Evolutionary conservation across 1,140 invertebrate species (phyloP).

Genomic region (Pantala flavescens): DNA sequence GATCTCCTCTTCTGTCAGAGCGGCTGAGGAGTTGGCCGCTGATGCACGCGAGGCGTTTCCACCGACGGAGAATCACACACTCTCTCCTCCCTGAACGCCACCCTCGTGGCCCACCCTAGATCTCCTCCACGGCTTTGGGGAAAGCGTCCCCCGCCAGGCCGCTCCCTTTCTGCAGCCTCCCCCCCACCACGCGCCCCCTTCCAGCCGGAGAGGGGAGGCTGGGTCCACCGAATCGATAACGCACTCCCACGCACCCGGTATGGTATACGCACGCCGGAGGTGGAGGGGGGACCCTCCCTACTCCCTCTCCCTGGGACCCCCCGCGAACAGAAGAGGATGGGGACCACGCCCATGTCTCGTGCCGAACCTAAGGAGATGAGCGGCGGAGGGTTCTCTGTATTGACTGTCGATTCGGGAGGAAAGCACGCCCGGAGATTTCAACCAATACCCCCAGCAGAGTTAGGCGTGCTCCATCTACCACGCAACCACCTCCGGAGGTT

Average conservation of each 20-base stretch:
- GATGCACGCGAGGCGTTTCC: neutral
- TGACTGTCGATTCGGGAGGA: neutral
- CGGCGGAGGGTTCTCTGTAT: neutral
- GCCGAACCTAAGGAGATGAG: neutral
- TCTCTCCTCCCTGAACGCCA: neutral
- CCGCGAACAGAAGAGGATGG: neutral
- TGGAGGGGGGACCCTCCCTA: neutral
- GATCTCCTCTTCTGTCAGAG: neutral
- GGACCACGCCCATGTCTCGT: neutral
- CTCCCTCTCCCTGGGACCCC: neutral
- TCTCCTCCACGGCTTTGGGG: neutral
- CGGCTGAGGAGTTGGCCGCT: neutral
- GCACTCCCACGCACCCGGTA: neutral
- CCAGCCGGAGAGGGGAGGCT: neutral
- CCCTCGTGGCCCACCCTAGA: neutral
- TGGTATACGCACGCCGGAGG: neutral
- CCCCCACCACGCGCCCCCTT: neutral
- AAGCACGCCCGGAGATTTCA: too few relatives aligned
- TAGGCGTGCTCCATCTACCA: too few relatives aligned
- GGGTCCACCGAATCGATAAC: slow-evolving; percentile 7
- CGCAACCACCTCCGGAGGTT: too few relatives aligned
- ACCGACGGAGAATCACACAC: neutral
- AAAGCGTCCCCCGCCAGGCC: neutral
- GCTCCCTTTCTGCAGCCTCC: slow-evolving; percentile 1
- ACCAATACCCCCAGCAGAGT: too few relatives aligned